Percentiles rank a stretch among this genome's conserved stretches.
phyloP scores from a whole-genome alignment of 2,113 vertebrate species.

The Empidonax alnorum region DNA sequence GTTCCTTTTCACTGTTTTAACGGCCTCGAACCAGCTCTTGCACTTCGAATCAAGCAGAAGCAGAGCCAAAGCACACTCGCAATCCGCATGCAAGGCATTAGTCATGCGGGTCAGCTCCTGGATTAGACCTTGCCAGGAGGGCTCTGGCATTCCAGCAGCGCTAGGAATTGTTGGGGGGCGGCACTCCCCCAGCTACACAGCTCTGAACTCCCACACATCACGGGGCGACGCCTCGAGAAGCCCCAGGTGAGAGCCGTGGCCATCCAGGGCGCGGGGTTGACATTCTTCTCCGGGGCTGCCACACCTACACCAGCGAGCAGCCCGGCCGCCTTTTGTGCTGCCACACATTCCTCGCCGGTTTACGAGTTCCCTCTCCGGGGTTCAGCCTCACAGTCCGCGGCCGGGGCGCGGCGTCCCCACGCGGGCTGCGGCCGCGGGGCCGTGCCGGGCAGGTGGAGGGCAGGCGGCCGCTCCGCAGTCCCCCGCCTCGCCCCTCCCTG shows the following conservation, averaged over 20 bases:
- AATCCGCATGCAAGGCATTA: background rate
- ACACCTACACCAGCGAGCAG: background rate
- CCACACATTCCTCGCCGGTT: background rate
- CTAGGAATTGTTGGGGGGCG: background rate
- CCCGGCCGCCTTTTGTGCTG: background rate
- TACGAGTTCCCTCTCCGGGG: rapidly evolving
- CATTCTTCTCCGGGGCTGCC: background rate
- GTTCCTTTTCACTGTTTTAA: background rate
- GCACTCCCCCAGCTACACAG: background rate
- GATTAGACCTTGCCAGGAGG: background rate
- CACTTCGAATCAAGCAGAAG: background rate
- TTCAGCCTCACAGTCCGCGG: background rate
- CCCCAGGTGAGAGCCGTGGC: background rate
- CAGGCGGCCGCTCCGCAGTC: background rate
- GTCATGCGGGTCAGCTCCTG: background rate
- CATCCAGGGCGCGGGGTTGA: background rate
- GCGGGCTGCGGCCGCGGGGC: background rate
- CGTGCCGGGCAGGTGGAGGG: background rate
- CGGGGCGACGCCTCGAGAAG: rapidly evolving
- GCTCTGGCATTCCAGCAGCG: background rate
- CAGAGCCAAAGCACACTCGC: background rate
- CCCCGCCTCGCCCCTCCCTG: background rate
- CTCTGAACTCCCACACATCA: rapidly evolving
- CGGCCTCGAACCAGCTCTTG: background rate
- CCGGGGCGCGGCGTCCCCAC: background rate